Conservation (phyloP, 2,113 vertebrate genomes). For the Tympanuchus pallidicinctus region DNA sequence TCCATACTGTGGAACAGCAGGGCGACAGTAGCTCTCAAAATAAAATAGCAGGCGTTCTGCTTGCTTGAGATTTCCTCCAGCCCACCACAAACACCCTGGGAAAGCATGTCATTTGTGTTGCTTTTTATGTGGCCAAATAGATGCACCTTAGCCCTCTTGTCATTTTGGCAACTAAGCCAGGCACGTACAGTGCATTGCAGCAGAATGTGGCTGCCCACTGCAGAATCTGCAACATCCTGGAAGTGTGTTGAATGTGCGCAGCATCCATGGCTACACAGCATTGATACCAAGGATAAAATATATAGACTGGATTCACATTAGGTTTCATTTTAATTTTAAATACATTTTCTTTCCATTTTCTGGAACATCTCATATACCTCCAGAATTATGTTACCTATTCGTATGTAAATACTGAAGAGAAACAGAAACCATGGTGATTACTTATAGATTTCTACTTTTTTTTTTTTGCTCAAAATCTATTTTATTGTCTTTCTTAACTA, state of each 20-base stretch:
- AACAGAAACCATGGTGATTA: not conserved
- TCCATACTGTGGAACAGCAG: not conserved
- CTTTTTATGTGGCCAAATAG: not conserved
- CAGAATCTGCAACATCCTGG: not conserved
- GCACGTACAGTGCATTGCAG: not conserved
- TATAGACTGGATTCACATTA: not conserved
- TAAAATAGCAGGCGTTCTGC: not conserved
- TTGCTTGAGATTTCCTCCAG: not conserved
- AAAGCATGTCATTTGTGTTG: not conserved
- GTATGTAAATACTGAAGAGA: not conserved
- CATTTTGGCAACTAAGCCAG: too few species aligned
- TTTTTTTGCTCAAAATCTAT: not conserved
- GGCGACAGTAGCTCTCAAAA: not conserved
- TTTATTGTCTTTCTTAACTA: not conserved
- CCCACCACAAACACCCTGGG: not conserved
- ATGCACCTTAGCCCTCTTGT: not conserved
- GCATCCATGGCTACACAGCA: rapidly evolving
- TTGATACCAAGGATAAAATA: not conserved
- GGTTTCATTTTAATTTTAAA: not conserved
- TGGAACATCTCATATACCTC: not conserved
- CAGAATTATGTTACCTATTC: not conserved
- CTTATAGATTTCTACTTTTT: not conserved
- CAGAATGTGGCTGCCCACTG: not conserved
- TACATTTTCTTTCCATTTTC: not conserved
- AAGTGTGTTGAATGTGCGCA: not conserved